Percentiles rank a stretch among this genome's conserved stretches.
Evolutionary conservation across 2,797 vertebrate genomes (phyloP).

Genomic region (Tangara arthus): DNA sequence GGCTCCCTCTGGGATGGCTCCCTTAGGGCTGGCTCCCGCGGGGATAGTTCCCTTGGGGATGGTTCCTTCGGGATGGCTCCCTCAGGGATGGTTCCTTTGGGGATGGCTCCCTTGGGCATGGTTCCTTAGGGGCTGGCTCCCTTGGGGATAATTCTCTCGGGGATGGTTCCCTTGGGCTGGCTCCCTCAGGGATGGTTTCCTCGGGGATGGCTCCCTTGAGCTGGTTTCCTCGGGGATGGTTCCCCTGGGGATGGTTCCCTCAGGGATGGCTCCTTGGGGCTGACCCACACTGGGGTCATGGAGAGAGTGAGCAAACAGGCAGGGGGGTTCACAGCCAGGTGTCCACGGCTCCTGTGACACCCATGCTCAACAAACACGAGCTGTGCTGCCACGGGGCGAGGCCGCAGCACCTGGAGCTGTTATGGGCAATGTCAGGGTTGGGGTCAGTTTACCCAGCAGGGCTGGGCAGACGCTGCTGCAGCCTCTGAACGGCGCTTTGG

Average conservation of each 20-base stretch:
- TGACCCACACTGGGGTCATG: not conserved
- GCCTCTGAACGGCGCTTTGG: not conserved
- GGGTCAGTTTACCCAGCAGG: slow-evolving; percentile 26
- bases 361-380: not conserved
- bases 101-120: too few species aligned
- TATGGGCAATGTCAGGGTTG: not conserved
- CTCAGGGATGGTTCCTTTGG: fast-evolving
- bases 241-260: not conserved
- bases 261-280: fast-evolving
- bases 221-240: not conserved
- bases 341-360: fast-evolving
- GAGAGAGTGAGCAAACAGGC: not conserved
- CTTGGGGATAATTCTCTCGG: fast-evolving
- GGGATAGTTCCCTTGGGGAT: too few species aligned
- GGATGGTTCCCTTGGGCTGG: not conserved
- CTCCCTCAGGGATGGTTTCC: not conserved
- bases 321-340: fast-evolving
- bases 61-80: too few species aligned
- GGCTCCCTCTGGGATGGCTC: too few species aligned
- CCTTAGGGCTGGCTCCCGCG: fast-evolving
- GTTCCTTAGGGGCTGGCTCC: too few species aligned
- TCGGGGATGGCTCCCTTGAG: too few species aligned
- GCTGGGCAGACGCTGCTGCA: not conserved
- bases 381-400: not conserved
- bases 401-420: not conserved